These are phyloP conservation scores for Toxonevra muliebris DNA, from an alignment of 2,888 invertebrate species.

Conservation along the genomic window DNA sequence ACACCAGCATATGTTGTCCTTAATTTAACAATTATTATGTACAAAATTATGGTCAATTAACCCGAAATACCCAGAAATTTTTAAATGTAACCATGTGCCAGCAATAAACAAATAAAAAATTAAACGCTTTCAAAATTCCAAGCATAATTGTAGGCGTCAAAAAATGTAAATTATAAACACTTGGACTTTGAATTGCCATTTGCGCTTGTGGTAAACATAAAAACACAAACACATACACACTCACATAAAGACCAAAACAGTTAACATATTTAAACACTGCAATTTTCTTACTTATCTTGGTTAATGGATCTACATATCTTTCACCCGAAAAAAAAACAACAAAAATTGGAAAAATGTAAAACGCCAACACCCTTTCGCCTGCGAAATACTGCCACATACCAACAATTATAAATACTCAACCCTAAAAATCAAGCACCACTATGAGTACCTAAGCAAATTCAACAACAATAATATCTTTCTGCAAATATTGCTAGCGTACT, in stretches of 20 bases:
- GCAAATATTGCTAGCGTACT: constrained; percentile 22
- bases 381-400: too few species aligned
- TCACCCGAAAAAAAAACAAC: neutral
- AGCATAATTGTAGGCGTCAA: constrained; percentile 51
- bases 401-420: too few species aligned
- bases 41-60: constrained; percentile 34
- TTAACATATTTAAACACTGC: constrained; percentile 53
- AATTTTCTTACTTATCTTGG: constrained; percentile 43
- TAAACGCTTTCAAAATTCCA: constrained; percentile 39
- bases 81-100: neutral
- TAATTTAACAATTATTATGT: constrained; percentile 31
- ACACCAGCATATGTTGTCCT: constrained; percentile 47
- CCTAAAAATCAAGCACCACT: too few species aligned
- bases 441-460: too few species aligned
- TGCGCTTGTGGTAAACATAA: constrained; percentile 45
- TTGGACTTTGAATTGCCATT: constrained; percentile 29
- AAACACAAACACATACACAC: neutral
- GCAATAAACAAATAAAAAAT: constrained; percentile 11
- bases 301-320: constrained; percentile 16
- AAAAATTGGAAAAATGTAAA: neutral
- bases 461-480: neutral
- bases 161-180: constrained; percentile 40
- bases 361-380: too few species aligned
- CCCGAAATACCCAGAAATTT: too few species aligned
- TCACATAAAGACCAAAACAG: neutral